Evolutionary conservation across 2,113 vertebrate genomes (phyloP).

Genomic region (Pterocles orientalis): DNA sequence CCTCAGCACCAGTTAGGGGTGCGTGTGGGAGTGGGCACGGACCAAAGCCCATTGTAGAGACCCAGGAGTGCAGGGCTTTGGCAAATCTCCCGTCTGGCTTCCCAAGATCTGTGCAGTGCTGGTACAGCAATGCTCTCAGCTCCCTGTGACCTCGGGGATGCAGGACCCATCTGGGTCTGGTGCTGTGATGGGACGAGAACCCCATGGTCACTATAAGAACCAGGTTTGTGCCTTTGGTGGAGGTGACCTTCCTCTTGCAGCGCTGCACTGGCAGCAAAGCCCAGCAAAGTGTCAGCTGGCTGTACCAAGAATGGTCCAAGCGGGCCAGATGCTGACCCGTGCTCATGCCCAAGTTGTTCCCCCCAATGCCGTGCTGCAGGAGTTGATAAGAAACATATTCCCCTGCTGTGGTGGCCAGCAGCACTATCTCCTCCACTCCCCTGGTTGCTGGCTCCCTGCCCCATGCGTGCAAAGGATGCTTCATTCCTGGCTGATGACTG

Average conservation of each 20-base stretch:
- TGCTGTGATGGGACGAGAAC: not conserved
- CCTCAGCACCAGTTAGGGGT: accelerated
- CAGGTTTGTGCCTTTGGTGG: not conserved
- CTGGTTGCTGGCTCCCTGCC: not conserved
- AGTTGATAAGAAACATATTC: accelerated
- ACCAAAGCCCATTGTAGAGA: not conserved
- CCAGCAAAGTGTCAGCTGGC: not conserved
- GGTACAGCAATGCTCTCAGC: not conserved
- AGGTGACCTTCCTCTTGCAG: not conserved
- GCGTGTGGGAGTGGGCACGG: not conserved
- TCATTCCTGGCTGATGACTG: not conserved
- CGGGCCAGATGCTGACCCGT: accelerated
- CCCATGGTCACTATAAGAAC: not conserved
- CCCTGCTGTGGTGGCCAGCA: accelerated
- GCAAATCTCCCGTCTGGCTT: not conserved
- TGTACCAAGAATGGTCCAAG: accelerated
- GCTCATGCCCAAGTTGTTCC: not conserved
- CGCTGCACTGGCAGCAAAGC: accelerated
- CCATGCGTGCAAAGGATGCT: not conserved
- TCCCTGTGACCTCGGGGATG: accelerated
- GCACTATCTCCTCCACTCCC: not conserved
- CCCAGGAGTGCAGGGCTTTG: not conserved
- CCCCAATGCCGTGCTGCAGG: accelerated
- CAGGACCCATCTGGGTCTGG: not conserved
- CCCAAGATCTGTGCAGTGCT: not conserved